A percentile compares a stretch with the other conserved stretches of the same genome.
Conservation (phyloP, 2,888 invertebrate species). For the Uloborus plumipes region DNA sequence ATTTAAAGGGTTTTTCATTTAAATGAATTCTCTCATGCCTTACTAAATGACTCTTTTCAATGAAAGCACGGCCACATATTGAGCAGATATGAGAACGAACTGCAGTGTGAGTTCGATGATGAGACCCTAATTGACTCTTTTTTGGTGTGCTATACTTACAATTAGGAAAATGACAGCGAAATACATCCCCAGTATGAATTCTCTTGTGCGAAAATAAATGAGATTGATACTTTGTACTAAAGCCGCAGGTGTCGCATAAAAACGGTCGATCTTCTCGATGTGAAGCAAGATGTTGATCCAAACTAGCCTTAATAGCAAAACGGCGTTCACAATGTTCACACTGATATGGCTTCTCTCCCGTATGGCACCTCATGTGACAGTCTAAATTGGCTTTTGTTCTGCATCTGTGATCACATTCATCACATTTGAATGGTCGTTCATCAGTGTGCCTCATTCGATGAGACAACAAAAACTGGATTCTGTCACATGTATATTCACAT, state of each 20-base stretch:
- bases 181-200: conserved; percentile 77
- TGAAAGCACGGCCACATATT: conserved; percentile 77
- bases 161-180: conserved; percentile 76
- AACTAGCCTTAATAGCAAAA: conserved; percentile 76
- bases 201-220: conserved; percentile 78
- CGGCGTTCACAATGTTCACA: conserved; percentile 76
- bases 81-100: conserved; percentile 75
- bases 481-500: conserved; percentile 74
- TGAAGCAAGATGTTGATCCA: conserved; percentile 76
- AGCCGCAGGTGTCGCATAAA: conserved; percentile 78
- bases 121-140: conserved; percentile 77
- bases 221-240: conserved; percentile 78
- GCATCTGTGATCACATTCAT: conserved; percentile 76
- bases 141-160: conserved; percentile 79
- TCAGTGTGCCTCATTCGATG: conserved; percentile 76
- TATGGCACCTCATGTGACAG: conserved; percentile 76
- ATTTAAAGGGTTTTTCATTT: conserved; percentile 77
- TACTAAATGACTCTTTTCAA: conserved; percentile 79
- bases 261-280: conserved; percentile 76
- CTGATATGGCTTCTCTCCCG: conserved; percentile 75
- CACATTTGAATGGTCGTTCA: conserved; percentile 73
- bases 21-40: conserved; percentile 79
- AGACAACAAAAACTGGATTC: conserved; percentile 75
- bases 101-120: conserved; percentile 76
- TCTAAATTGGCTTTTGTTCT: conserved; percentile 76